A percentile compares a stretch with the other conserved stretches of the same genome.
phyloP scores from a whole-genome alignment of 1,140 invertebrate species.

The Coelopa frigida region DNA sequence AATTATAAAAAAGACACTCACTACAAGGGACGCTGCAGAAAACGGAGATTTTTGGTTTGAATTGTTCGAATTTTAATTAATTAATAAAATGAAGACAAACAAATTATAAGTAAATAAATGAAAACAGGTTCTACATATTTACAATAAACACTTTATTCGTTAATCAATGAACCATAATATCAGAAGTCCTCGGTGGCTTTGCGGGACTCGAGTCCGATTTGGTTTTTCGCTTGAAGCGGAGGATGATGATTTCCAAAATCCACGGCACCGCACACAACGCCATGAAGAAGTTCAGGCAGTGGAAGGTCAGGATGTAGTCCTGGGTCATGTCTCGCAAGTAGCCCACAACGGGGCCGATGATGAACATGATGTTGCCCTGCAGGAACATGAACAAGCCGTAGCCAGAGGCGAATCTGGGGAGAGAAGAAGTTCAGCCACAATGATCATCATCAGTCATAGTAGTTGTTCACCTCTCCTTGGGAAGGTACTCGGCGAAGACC shows the following conservation, averaged over 20 bases:
- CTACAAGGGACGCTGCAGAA: no score
- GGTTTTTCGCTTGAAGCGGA: conserved; percentile 30
- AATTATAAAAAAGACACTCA: no score
- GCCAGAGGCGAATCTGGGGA: conserved; percentile 51
- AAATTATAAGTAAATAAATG: no score
- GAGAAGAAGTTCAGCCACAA: background rate
- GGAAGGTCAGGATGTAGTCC: conserved; percentile 36
- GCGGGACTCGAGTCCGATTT: no score
- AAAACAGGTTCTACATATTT: no score
- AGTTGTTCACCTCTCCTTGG: conserved; percentile 48
- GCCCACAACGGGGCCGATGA: conserved; percentile 36
- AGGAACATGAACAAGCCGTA: conserved; percentile 58
- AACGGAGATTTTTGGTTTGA: no score
- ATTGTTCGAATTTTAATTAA: no score
- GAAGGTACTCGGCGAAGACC: conserved; percentile 54
- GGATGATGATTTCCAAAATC: conserved; percentile 30
- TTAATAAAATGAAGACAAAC: no score
- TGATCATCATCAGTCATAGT: background rate
- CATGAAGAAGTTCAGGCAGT: conserved; percentile 42
- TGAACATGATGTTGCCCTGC: conserved; percentile 45
- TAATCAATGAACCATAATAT: no score
- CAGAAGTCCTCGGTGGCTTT: no score
- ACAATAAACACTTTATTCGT: no score
- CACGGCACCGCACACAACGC: conserved; percentile 37
- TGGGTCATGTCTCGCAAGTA: conserved; percentile 38